Percentiles rank a stretch among this genome's conserved stretches.
phyloP scores from a whole-genome alignment of 2,888 invertebrate species.

The Phortica okadai region DNA sequence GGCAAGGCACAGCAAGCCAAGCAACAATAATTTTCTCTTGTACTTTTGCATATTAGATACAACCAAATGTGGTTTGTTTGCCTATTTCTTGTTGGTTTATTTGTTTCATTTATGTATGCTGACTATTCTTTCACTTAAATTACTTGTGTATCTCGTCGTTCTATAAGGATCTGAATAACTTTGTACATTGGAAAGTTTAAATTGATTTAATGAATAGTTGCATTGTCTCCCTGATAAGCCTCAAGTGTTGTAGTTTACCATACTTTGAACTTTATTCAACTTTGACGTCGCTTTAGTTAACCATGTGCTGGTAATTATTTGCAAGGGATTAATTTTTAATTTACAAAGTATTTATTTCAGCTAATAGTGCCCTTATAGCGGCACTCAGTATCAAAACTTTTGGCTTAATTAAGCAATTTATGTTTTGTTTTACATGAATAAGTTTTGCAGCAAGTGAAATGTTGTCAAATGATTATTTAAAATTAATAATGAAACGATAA shows the following conservation, averaged over 20 bases:
- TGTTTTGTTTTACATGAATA: not conserved
- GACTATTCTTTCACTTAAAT: not conserved
- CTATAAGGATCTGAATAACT: not conserved
- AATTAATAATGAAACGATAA: too few species aligned
- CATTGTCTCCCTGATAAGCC: not conserved
- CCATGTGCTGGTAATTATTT: not conserved
- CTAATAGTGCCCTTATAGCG: not conserved
- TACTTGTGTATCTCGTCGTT: not conserved
- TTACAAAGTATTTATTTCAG: not conserved
- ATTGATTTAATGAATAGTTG: slow-evolving; percentile 26
- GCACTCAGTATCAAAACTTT: not conserved
- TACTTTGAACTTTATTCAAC: not conserved
- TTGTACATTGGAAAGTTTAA: slow-evolving; percentile 2
- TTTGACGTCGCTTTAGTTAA: not conserved
- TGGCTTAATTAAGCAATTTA: not conserved
- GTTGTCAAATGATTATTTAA: not conserved
- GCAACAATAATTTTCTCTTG: not conserved
- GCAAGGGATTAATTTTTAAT: not conserved
- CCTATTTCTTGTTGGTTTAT: not conserved
- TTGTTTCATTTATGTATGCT: not conserved
- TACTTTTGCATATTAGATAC: slow-evolving; percentile 13
- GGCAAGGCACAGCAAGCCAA: not conserved
- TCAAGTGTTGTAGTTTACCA: not conserved
- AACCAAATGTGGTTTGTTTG: slow-evolving; percentile 4
- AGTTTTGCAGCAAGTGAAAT: not conserved